phyloP scores from a whole-genome alignment of 1,140 invertebrate genomes.

The Magallana ariakensis region DNA sequence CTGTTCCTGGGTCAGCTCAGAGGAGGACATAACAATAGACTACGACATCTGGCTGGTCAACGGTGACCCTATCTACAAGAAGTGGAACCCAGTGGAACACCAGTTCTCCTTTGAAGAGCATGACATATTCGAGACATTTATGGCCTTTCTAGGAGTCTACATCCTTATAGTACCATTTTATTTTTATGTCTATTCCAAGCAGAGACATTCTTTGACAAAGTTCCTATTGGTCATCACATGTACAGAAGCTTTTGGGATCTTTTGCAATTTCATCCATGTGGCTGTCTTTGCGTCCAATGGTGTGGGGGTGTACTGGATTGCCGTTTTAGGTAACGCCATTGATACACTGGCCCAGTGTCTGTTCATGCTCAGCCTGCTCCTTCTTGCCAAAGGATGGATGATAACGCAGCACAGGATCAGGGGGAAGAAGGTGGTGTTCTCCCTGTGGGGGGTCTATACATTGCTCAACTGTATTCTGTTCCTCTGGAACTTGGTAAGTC shows the following conservation, averaged over 20 bases:
- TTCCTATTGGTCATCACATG: slow-evolving; percentile 92
- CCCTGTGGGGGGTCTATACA: slow-evolving; percentile 94
- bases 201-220: slow-evolving; percentile 94
- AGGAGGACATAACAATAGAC: slow-evolving; percentile 82
- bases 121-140: slow-evolving; percentile 94
- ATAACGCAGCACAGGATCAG: slow-evolving; percentile 93
- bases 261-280: slow-evolving; percentile 92
- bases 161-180: slow-evolving; percentile 91
- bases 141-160: slow-evolving; percentile 93
- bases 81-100: slow-evolving; percentile 90
- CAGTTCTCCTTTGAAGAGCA: slow-evolving; percentile 96
- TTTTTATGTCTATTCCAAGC: slow-evolving; percentile 91
- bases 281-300: slow-evolving; percentile 94
- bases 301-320: slow-evolving; percentile 88
- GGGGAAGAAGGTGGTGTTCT: slow-evolving; percentile 91
- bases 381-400: slow-evolving; percentile 98
- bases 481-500: slow-evolving; percentile 95
- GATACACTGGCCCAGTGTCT: slow-evolving; percentile 94
- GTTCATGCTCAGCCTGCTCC: slow-evolving; percentile 95
- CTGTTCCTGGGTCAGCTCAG: slow-evolving; percentile 73
- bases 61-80: slow-evolving; percentile 88
- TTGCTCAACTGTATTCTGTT: slow-evolving; percentile 94
- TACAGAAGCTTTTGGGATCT: slow-evolving; percentile 91
- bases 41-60: slow-evolving; percentile 98
- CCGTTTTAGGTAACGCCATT: slow-evolving; percentile 92